These are phyloP conservation scores for Desoria tigrina DNA, from an alignment of 2,888 invertebrate species.

Conservation along the genomic window DNA sequence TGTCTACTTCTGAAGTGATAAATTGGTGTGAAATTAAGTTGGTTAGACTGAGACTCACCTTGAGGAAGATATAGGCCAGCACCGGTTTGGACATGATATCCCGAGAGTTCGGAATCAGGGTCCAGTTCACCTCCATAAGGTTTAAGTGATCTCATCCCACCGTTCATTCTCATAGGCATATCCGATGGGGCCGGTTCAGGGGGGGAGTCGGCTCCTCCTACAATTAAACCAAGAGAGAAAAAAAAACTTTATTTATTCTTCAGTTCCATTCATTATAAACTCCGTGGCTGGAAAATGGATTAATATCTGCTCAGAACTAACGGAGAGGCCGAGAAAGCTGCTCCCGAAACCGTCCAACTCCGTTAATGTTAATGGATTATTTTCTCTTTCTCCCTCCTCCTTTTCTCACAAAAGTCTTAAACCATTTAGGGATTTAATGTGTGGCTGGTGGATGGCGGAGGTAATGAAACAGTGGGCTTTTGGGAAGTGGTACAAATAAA, in stretches of 20 bases:
- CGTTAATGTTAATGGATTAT: conserved; percentile 21
- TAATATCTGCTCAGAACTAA: conserved; percentile 1
- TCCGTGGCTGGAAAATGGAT: background rate
- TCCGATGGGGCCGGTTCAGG: conserved; percentile 54
- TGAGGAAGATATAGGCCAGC: conserved; percentile 52
- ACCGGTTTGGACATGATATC: conserved; percentile 49
- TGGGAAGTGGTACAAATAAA: conserved; percentile 4
- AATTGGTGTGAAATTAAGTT: conserved; percentile 18
- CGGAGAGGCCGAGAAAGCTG: too few species aligned
- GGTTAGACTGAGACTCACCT: conserved; percentile 38
- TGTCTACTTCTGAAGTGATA: conserved; percentile 1
- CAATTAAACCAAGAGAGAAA: conserved; percentile 17
- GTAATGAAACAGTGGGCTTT: background rate
- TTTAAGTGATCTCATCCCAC: conserved; percentile 49
- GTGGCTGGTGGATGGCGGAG: background rate
- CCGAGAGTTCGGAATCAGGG: conserved; percentile 46
- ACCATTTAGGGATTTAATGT: background rate
- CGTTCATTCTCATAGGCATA: conserved; percentile 53
- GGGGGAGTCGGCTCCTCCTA: conserved; percentile 52
- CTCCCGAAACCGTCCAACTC: background rate
- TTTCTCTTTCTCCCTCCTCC: conserved; percentile 15
- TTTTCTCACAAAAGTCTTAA: conserved; percentile 11
- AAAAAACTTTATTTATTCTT: conserved; percentile 4
- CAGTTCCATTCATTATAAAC: conserved; percentile 9
- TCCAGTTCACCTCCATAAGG: conserved; percentile 49